phyloP scores from a whole-genome alignment of 2,888 invertebrate genomes.

The Drosophila suboccidentalis region DNA sequence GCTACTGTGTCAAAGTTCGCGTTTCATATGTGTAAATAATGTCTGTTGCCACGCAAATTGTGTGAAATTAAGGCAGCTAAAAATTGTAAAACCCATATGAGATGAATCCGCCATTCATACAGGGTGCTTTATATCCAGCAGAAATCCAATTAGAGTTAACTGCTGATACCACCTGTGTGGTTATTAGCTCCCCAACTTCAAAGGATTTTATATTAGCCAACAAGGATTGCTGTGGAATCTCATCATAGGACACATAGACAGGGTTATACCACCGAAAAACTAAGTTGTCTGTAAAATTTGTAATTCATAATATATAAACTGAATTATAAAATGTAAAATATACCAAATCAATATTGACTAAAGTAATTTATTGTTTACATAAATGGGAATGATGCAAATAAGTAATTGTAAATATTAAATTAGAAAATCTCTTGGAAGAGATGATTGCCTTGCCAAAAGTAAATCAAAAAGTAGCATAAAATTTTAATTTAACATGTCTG shows the following conservation, averaged over 20 bases:
- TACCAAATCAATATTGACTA: not conserved
- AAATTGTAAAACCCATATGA: constrained; percentile 47
- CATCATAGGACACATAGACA: not conserved
- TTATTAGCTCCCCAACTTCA: not conserved
- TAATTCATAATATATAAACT: not conserved
- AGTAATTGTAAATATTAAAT: constrained; percentile 6
- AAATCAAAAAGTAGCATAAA: not conserved
- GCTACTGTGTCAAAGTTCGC: constrained; percentile 68
- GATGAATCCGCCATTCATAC: constrained; percentile 54
- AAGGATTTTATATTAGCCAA: not conserved
- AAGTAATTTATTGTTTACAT: not conserved
- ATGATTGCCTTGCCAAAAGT: constrained; percentile 3
- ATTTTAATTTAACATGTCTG: constrained; percentile 4
- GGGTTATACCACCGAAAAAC: not conserved
- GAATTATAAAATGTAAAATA: not conserved
- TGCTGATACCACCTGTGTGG: constrained; percentile 1
- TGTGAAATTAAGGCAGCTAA: constrained; percentile 62
- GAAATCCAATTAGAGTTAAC: constrained; percentile 17
- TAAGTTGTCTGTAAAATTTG: not conserved
- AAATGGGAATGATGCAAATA: not conserved
- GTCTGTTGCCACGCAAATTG: constrained; percentile 66
- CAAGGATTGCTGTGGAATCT: not conserved
- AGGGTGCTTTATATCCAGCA: constrained; percentile 52
- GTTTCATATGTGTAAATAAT: constrained; percentile 55
- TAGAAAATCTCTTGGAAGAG: constrained; percentile 2